Evolutionary conservation across 2,888 invertebrate species (phyloP), one percentile per base, ranked within the genome.

Genomic region (Pristionchus fissidentatus): DNA sequence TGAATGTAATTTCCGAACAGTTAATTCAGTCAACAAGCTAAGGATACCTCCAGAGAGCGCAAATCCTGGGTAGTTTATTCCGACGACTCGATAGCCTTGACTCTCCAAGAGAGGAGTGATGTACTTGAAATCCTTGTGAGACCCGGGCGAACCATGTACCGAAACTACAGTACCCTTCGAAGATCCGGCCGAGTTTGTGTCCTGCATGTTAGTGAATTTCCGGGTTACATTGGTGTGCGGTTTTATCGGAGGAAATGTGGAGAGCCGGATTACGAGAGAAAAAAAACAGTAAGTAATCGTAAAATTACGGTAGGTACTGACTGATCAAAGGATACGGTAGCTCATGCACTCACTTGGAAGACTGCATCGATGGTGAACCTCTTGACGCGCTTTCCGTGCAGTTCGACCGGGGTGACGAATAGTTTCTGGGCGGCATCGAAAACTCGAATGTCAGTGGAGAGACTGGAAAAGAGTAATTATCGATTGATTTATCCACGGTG

Each of bases 71-170:
- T 87, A 89, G 82, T 89, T 89, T 62, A 89, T 38, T 15, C 88
- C 89, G 52, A 89, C 85, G 38, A 86, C 84, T 55, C 89, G 84
- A 35, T 88, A 87, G 13, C 84, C 85, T 43, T 84, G 79, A 22
- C 82, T 81, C 29, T 84, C 82, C 46, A 89, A 78, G 10, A 83
- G 79, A 46, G 89, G 88, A 29, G 62, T 52, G 43, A 88, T 66
- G 75, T 89, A 88, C 70, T 89, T 89, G 83, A 87, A 89, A 75
- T 88, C 87, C 41, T 88, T 87, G 83, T 89, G 88, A 52, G 89
- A 89, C 19, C 89, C 89, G 8, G 88, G 88, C 19, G 88, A 83
- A 4, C 89, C 89, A 73, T 89, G 89, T 26, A 88, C 66, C 46
- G 84, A 84, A 13, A 89, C 85, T 5, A 88, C 89, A 13, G 87